These are phyloP conservation scores for Coregonus ussuriensis DNA, from an alignment of 2,797 vertebrate genomes.

Conservation along the genomic window DNA sequence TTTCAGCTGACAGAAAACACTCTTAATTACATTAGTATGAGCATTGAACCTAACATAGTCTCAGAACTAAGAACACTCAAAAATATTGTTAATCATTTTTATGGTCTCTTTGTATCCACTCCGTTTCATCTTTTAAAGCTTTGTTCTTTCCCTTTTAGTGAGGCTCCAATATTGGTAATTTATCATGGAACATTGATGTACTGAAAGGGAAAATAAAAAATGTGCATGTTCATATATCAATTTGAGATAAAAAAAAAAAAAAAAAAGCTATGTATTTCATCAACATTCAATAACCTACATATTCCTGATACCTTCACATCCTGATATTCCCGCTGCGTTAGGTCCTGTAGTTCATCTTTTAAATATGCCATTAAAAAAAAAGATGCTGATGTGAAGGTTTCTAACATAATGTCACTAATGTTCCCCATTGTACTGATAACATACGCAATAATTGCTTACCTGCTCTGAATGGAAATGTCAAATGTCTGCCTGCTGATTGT, in stretches of 20 bases:
- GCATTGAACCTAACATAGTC: too few relatives aligned
- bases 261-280: not conserved
- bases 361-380: not conserved
- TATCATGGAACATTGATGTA: too few relatives aligned
- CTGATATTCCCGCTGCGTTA: not conserved
- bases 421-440: not conserved
- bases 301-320: too few relatives aligned
- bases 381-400: slow-evolving; percentile 7
- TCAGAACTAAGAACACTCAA: too few relatives aligned
- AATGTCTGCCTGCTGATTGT: slow-evolving; percentile 10
- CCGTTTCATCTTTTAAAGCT: too few relatives aligned
- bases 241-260: not conserved
- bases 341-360: not conserved
- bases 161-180: too few relatives aligned
- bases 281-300: not conserved
- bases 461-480: slow-evolving; percentile 9
- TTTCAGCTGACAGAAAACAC: too few relatives aligned
- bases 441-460: not conserved
- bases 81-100: too few relatives aligned
- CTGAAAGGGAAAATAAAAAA: not conserved
- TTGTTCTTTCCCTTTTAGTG: too few relatives aligned
- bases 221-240: not conserved
- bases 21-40: too few relatives aligned
- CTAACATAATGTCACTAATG: slow-evolving; percentile 8
- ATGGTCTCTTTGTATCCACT: too few relatives aligned